A percentile compares a stretch with the other conserved stretches of the same genome.
These are phyloP conservation scores for Oreochromis mossambicus DNA, from an alignment of 2,797 vertebrate genomes.

Conservation along the genomic window DNA sequence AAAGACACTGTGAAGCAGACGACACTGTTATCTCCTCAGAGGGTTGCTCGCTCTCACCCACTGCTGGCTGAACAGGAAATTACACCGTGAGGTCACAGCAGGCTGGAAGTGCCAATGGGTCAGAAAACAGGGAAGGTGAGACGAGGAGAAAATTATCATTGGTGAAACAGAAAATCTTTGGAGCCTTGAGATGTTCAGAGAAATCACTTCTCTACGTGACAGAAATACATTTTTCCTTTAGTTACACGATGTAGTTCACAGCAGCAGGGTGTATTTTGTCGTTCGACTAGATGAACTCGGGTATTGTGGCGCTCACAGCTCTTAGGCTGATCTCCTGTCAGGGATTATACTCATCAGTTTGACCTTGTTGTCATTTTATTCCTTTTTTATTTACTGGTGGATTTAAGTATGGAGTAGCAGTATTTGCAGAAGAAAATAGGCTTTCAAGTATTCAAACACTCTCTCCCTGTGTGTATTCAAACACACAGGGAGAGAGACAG, in stretches of 20 bases:
- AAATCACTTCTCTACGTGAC: rapidly evolving
- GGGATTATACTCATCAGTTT: neutral
- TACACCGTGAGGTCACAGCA: neutral
- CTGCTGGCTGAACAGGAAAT: conserved; percentile 12
- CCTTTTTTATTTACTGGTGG: neutral
- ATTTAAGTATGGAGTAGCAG: neutral
- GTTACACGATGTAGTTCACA: neutral
- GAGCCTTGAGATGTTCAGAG: neutral
- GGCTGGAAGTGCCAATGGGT: neutral
- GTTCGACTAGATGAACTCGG: rapidly evolving
- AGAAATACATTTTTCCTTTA: rapidly evolving
- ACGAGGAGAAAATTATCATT: neutral
- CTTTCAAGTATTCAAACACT: neutral
- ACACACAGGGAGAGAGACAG: neutral
- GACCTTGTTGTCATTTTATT: neutral
- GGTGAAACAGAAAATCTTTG: neutral
- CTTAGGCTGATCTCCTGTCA: neutral
- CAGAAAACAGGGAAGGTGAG: neutral
- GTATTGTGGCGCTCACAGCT: neutral
- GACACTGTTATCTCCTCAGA: neutral
- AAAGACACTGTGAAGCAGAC: neutral
- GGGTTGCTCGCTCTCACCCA: neutral
- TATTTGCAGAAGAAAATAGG: neutral
- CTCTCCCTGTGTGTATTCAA: no score
- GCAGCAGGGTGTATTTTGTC: neutral